Conservation (phyloP, 2,888 invertebrate genomes). For the Rotaria magnacalcarata region DNA sequence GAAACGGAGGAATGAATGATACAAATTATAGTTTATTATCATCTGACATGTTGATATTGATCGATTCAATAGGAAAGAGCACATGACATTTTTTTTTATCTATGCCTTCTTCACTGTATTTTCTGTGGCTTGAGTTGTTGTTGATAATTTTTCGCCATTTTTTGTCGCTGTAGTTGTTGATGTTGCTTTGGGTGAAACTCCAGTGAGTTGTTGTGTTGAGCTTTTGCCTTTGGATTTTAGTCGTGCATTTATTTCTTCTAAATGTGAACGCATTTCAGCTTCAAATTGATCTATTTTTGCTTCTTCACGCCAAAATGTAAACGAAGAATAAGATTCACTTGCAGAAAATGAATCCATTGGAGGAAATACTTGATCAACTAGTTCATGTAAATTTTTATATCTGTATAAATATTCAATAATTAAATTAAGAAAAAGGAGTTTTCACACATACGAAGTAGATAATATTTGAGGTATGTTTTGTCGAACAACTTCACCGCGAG, state of each 20-base stretch:
- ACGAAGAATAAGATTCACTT: slow-evolving; percentile 35
- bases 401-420: neutral
- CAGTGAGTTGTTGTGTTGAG: neutral
- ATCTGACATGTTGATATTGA: neutral
- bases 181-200: neutral
- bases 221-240: neutral
- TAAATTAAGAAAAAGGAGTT: neutral
- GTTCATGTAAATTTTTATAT: slow-evolving; percentile 84
- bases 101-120: neutral
- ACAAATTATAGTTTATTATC: neutral
- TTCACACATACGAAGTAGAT: slow-evolving; percentile 61
- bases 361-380: slow-evolving; percentile 93
- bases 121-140: neutral
- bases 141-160: neutral
- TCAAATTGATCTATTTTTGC: neutral
- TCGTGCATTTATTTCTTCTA: neutral
- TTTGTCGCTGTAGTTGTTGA: neutral
- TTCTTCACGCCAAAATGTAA: slow-evolving; percentile 39
- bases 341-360: slow-evolving; percentile 50
- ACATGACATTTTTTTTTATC: neutral
- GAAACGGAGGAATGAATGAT: neutral
- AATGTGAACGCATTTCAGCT: neutral
- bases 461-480: neutral
- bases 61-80: neutral
- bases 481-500: slow-evolving; percentile 74